phyloP scores from a whole-genome alignment of 2,797 vertebrate species.

The Falco columbarius region DNA sequence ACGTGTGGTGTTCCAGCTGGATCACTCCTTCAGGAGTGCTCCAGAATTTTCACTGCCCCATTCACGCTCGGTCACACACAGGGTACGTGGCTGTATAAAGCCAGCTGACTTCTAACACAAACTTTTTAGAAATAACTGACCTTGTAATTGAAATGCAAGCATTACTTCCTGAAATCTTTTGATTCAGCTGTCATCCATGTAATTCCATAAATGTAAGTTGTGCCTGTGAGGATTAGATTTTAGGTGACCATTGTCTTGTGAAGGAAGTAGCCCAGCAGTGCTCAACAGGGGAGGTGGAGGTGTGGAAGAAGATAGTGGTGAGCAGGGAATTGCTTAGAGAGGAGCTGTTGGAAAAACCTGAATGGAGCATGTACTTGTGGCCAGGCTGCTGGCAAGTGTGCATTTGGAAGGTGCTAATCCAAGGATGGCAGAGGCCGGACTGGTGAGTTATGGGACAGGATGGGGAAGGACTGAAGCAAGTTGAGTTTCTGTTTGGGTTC shows the following conservation, averaged over 20 bases:
- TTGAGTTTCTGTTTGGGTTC: not conserved
- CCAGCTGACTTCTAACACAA: not conserved
- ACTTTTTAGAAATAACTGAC: not conserved
- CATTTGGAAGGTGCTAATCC: not conserved
- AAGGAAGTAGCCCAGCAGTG: not conserved
- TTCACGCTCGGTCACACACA: not conserved
- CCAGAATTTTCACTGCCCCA: not conserved
- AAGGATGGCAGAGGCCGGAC: not conserved
- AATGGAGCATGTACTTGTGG: not conserved
- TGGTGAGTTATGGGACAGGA: not conserved
- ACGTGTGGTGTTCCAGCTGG: fast-evolving
- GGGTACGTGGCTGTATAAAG: not conserved
- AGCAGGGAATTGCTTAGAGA: not conserved
- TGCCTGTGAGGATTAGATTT: not conserved
- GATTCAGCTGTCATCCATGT: not conserved
- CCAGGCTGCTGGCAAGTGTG: not conserved
- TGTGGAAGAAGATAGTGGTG: not conserved
- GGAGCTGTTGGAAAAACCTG: not conserved
- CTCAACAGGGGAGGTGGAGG: too few relatives aligned
- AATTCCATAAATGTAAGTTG: not conserved
- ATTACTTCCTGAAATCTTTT: not conserved
- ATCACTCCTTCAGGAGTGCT: not conserved
- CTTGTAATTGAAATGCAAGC: not conserved
- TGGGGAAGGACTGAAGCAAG: not conserved
- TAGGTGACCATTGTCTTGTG: not conserved